Conservation (phyloP, 2,113 vertebrate genomes). For the Oncorhynchus nerka region DNA sequence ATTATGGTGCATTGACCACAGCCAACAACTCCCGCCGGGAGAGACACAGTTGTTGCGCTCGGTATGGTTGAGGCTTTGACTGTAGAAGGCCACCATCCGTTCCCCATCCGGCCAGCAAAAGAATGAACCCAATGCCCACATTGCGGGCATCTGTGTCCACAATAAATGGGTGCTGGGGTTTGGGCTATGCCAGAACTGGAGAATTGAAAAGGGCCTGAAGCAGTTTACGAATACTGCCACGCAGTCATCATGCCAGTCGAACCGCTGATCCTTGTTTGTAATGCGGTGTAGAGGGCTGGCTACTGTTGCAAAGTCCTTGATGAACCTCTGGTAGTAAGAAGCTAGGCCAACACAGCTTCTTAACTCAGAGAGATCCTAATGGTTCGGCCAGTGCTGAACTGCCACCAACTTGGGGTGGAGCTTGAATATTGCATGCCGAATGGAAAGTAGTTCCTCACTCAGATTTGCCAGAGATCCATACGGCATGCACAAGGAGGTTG, state of each 20-base stretch:
- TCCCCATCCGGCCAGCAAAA: too few species aligned
- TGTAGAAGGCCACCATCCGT: too few species aligned
- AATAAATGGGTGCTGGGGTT: not conserved
- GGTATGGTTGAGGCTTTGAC: too few species aligned
- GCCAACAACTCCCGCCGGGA: constrained; percentile 9
- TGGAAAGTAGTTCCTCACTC: too few species aligned
- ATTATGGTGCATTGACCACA: too few species aligned
- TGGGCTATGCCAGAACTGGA: constrained; percentile 11
- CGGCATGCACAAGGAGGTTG: too few species aligned
- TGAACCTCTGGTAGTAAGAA: constrained; percentile 17
- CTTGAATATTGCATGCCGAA: too few species aligned
- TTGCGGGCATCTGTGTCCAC: not conserved
- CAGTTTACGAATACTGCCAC: constrained; percentile 1
- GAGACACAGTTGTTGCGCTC: constrained; percentile 18
- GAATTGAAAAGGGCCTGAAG: not conserved
- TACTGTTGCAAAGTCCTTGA: constrained; percentile 11
- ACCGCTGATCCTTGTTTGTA: constrained; percentile 2
- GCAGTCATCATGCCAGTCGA: constrained; percentile 11
- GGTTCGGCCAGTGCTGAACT: constrained; percentile 1
- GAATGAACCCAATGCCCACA: too few species aligned
- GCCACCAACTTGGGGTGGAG: not conserved
- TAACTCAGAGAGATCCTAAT: not conserved
- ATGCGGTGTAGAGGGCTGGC: constrained; percentile 12
- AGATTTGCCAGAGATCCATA: too few species aligned
- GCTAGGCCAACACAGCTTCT: constrained; percentile 14